phyloP scores from a whole-genome alignment of 2,888 invertebrate species.

The Pedicia rivosa region DNA sequence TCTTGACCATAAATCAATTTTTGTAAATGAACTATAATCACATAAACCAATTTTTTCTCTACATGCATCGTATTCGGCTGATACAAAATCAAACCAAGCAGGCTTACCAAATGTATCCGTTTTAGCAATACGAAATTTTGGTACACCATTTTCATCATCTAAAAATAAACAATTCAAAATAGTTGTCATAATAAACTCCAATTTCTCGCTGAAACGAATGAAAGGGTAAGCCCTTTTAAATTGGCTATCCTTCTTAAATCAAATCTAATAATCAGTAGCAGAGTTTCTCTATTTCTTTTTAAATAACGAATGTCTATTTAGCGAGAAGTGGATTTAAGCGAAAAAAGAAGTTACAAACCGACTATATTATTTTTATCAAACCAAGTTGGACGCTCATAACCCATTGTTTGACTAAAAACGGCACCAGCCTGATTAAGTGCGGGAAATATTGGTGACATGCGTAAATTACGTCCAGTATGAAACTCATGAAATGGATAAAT shows the following conservation, averaged over 20 bases:
- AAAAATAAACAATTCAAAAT: no score
- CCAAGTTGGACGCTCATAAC: slow-evolving; percentile 90
- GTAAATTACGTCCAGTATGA: slow-evolving; percentile 69
- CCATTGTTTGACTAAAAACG: slow-evolving; percentile 94
- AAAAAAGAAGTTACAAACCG: slow-evolving; percentile 23
- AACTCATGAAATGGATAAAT: slow-evolving; percentile 78
- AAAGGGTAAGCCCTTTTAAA: no score
- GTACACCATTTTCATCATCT: slow-evolving; percentile 24
- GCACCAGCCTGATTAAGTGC: slow-evolving; percentile 81
- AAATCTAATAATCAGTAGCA: no score
- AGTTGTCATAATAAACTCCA: slow-evolving; percentile 5
- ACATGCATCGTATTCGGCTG: slow-evolving; percentile 82
- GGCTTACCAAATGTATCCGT: slow-evolving; percentile 85
- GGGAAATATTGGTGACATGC: slow-evolving; percentile 92
- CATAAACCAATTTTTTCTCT: slow-evolving; percentile 82
- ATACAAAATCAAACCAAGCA: slow-evolving; percentile 80
- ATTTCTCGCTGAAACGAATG: slow-evolving; percentile 1
- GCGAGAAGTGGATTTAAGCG: no score
- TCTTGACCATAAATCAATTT: slow-evolving; percentile 85
- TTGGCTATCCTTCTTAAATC: no score
- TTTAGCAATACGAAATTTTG: slow-evolving; percentile 44
- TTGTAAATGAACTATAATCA: slow-evolving; percentile 95
- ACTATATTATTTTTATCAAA: slow-evolving; percentile 46
- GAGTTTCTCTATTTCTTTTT: no score
- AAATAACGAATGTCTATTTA: no score